phyloP scores from a whole-genome alignment of 2,888 invertebrate genomes.

The Heliconius hortense region DNA sequence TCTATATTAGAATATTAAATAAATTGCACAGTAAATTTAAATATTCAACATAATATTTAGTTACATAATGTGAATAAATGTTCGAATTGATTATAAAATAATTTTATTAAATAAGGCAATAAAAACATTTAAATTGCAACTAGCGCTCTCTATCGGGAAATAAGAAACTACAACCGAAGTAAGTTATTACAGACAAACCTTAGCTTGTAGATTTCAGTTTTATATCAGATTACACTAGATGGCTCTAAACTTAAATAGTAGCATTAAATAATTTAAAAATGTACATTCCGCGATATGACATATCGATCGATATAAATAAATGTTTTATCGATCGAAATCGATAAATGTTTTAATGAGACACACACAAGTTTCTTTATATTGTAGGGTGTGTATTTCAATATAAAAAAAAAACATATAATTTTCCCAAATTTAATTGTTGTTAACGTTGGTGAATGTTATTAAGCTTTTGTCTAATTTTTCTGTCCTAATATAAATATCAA shows the following conservation, averaged over 20 bases:
- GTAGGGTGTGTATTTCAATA: background rate
- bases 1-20: background rate
- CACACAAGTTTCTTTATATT: background rate
- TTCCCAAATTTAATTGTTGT: background rate
- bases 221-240: constrained; percentile 12
- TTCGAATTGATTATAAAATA: background rate
- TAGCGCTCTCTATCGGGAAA: constrained; percentile 12
- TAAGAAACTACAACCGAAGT: background rate
- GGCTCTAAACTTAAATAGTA: constrained; percentile 1
- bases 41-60: background rate
- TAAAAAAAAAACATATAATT: no score
- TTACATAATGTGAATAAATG: background rate
- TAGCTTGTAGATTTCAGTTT: background rate
- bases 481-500: background rate
- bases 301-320: background rate
- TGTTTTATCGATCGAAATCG: background rate
- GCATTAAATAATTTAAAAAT: background rate
- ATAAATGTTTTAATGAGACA: background rate
- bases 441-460: background rate
- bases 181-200: background rate
- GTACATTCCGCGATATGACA: background rate
- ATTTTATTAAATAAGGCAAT: no score
- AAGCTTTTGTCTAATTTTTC: background rate
- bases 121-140: background rate
- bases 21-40: background rate